phyloP scores from a whole-genome alignment of 2,113 vertebrate species.

The Kryptolebias marmoratus region DNA sequence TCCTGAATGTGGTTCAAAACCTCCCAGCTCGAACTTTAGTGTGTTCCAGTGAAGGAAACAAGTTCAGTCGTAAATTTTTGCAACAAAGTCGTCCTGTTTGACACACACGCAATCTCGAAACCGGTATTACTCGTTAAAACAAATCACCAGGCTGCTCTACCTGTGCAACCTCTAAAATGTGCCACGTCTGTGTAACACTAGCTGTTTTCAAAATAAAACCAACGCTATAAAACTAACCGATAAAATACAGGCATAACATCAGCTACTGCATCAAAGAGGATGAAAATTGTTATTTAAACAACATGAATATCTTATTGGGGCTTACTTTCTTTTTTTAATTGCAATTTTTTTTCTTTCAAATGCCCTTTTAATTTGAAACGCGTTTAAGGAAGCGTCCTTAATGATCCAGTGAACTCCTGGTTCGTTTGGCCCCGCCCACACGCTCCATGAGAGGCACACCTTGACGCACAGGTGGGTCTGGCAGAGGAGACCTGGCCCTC shows the following conservation, averaged over 20 bases:
- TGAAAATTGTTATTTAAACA: background rate
- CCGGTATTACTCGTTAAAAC: too few relatives aligned
- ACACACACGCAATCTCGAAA: too few relatives aligned
- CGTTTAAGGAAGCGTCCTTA: background rate
- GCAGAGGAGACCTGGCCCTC: conserved; percentile 8
- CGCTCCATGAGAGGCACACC: background rate
- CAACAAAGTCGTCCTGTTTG: too few relatives aligned
- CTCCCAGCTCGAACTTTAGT: too few relatives aligned
- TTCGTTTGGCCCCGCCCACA: too few relatives aligned
- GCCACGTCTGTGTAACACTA: too few relatives aligned
- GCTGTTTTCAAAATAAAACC: conserved; percentile 56
- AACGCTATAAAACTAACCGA: background rate
- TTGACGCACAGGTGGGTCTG: conserved; percentile 18
- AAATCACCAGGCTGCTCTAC: background rate
- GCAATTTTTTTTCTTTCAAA: background rate
- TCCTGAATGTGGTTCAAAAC: too few relatives aligned
- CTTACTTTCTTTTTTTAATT: background rate
- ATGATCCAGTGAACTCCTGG: background rate
- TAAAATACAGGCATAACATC: background rate
- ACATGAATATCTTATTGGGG: background rate
- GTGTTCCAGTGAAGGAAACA: too few relatives aligned
- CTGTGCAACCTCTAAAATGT: background rate
- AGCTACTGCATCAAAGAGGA: background rate
- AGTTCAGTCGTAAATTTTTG: too few relatives aligned
- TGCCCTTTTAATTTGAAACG: conserved; percentile 51